Evolutionary conservation across 2,113 vertebrate species (phyloP).

Genomic region (Nasalis larvatus): DNA sequence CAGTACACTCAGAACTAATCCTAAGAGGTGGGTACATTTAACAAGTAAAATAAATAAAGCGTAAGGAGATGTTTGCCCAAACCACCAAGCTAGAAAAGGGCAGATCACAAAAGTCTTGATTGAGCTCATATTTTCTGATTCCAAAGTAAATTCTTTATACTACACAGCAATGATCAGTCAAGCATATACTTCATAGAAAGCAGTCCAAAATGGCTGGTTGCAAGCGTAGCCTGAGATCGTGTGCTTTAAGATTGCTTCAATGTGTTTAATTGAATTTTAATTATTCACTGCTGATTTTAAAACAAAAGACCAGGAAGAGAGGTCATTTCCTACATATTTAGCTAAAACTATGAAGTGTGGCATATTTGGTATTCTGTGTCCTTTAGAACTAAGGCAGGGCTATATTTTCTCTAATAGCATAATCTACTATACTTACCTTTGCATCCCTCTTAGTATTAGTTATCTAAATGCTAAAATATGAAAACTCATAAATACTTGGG

Average conservation of each 20-base stretch:
- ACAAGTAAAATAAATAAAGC: neutral
- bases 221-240: neutral
- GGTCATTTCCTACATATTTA: neutral
- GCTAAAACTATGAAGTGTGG: neutral
- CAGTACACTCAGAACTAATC: neutral
- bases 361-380: neutral
- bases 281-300: conserved; percentile 29
- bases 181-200: neutral
- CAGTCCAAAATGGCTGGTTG: neutral
- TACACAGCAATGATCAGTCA: neutral
- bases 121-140: neutral
- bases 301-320: neutral
- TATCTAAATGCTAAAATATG: neutral
- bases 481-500: neutral
- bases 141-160: neutral
- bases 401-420: neutral
- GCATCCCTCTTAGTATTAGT: neutral
- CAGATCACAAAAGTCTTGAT: neutral
- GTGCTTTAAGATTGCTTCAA: neutral
- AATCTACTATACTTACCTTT: neutral
- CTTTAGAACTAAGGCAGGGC: neutral
- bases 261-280: neutral
- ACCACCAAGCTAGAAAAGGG: neutral
- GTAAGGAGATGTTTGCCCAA: neutral
- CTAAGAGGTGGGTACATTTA: neutral